phyloP scores from a whole-genome alignment of 2,888 invertebrate species.

The Stomorhina lunata region DNA sequence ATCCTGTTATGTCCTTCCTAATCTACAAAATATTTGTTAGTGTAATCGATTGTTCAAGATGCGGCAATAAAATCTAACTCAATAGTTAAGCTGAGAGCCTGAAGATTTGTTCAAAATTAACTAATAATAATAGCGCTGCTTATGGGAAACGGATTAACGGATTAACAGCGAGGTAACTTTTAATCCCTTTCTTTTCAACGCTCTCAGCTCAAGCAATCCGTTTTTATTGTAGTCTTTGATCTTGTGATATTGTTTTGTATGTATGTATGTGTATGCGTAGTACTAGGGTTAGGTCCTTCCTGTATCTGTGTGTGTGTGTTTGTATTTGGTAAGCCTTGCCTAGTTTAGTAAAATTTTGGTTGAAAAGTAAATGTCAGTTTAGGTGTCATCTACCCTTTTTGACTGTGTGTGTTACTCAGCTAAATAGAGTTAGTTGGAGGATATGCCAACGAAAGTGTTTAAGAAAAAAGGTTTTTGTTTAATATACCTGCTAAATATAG shows the following conservation, averaged over 20 bases:
- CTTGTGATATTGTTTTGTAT: background rate
- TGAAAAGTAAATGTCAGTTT: conserved; percentile 12
- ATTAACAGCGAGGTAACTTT: conserved; percentile 69
- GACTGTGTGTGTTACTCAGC: background rate
- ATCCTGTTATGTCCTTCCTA: conserved; percentile 30
- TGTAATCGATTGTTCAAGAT: conserved; percentile 76
- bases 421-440: conserved; percentile 4
- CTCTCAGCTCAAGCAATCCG: conserved; percentile 36
- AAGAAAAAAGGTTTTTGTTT: background rate
- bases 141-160: conserved; percentile 77
- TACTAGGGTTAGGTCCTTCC: background rate
- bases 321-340: conserved; percentile 14
- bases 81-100: conserved; percentile 63
- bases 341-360: conserved; percentile 23
- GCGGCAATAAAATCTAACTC: conserved; percentile 78
- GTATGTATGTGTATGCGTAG: background rate
- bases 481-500: conserved; percentile 23
- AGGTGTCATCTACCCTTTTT: conserved; percentile 24
- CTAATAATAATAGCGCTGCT: conserved; percentile 76
- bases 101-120: conserved; percentile 70
- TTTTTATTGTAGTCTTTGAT: conserved; percentile 10
- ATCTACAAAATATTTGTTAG: conserved; percentile 43
- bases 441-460: conserved; percentile 46
- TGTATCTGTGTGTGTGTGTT: background rate
- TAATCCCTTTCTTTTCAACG: conserved; percentile 31